These are phyloP conservation scores for Erebia palarica DNA, from an alignment of 2,888 invertebrate species.

Conservation along the genomic window DNA sequence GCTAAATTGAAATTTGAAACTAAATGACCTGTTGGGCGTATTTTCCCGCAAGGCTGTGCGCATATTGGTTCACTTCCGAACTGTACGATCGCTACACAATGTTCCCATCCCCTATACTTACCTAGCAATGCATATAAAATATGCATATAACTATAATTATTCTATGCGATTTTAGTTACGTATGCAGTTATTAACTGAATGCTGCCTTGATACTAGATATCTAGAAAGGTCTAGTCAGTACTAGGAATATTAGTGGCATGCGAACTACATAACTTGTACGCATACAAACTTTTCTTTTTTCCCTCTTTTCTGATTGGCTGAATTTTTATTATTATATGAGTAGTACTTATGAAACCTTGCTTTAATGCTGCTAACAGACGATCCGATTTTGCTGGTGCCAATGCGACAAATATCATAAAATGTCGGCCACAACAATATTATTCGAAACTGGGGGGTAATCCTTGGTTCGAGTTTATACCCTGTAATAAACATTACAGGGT, in stretches of 20 bases:
- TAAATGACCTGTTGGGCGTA: background rate
- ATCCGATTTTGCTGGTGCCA: background rate
- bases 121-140: conserved; percentile 44
- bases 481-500: too few relatives aligned
- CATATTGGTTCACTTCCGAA: background rate
- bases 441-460: too few relatives aligned
- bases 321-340: conserved; percentile 17
- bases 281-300: conserved; percentile 23
- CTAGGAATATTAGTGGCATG: conserved; percentile 38
- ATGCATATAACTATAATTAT: conserved; percentile 40
- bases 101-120: conserved; percentile 38
- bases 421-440: background rate
- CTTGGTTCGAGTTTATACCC: too few relatives aligned
- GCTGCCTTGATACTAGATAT: conserved; percentile 39
- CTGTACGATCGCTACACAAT: conserved; percentile 1
- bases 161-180: conserved; percentile 40
- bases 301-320: conserved; percentile 26
- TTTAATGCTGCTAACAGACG: conserved; percentile 17
- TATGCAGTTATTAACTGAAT: conserved; percentile 48
- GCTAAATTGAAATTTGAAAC: background rate
- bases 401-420: background rate
- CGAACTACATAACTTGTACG: conserved; percentile 11
- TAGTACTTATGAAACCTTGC: conserved; percentile 23
- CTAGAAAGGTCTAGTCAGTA: conserved; percentile 14
- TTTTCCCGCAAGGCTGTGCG: background rate